phyloP scores from a whole-genome alignment of 2,888 invertebrate genomes.

The Tyria jacobaeae region DNA sequence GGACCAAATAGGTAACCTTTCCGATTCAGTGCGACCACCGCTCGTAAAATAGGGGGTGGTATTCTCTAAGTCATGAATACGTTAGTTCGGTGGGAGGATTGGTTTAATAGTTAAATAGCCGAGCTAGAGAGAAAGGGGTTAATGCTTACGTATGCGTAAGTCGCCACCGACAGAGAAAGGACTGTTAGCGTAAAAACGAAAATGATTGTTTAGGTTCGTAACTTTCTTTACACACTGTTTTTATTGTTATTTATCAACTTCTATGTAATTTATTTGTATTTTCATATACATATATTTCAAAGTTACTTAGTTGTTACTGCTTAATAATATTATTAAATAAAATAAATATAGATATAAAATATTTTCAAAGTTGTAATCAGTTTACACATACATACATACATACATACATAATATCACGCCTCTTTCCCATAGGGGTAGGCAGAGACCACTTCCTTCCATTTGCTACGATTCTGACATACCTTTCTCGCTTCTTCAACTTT shows the following conservation, averaged over 20 bases:
- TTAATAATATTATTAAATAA: too few species aligned
- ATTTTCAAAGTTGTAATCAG: neutral
- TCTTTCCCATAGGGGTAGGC: too few species aligned
- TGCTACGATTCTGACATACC: too few species aligned
- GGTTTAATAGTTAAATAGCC: constrained; percentile 82
- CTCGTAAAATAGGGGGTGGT: constrained; percentile 79
- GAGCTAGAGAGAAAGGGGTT: constrained; percentile 63
- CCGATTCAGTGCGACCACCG: constrained; percentile 76
- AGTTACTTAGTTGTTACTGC: neutral
- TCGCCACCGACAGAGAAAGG: constrained; percentile 43
- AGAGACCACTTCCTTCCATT: too few species aligned
- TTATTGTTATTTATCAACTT: constrained; percentile 6
- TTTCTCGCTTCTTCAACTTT: too few species aligned
- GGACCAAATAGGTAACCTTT: constrained; percentile 77
- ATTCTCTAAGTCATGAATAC: constrained; percentile 83
- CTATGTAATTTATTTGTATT: neutral
- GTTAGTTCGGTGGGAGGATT: constrained; percentile 72
- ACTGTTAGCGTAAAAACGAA: constrained; percentile 48
- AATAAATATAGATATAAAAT: neutral
- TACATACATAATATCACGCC: too few species aligned
- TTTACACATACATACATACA: too few species aligned
- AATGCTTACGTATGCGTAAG: constrained; percentile 50
- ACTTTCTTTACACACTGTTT: constrained; percentile 21
- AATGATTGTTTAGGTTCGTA: constrained; percentile 35
- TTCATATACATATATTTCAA: neutral